A percentile compares a stretch with the other conserved stretches of the same genome.
Conservation (phyloP, 1,140 invertebrate genomes). For the Drosophila orena region DNA sequence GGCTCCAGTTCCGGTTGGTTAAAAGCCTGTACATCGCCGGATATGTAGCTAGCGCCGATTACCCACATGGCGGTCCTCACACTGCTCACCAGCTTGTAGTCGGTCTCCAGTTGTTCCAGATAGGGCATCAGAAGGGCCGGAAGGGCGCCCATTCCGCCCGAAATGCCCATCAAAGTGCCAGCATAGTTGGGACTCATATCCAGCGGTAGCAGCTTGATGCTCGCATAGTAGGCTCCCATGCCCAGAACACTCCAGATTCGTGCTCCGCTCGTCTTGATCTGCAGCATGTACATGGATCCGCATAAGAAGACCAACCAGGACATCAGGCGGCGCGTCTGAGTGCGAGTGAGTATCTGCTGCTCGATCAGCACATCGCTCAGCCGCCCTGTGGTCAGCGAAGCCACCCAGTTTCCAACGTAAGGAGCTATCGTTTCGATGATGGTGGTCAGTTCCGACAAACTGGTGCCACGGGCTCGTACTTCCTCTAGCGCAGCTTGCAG, state of each 20-base stretch:
- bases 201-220: slow-evolving; percentile 90
- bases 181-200: slow-evolving; percentile 92
- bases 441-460: slow-evolving; percentile 36
- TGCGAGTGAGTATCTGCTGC: slow-evolving; percentile 84
- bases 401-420: slow-evolving; percentile 59
- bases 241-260: slow-evolving; percentile 47
- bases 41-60: slow-evolving; percentile 57
- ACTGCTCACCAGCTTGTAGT: slow-evolving; percentile 47
- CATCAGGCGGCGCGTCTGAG: slow-evolving; percentile 86
- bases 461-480: slow-evolving; percentile 8
- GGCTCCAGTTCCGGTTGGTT: slow-evolving; percentile 24
- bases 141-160: slow-evolving; percentile 86
- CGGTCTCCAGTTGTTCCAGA: slow-evolving; percentile 42
- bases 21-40: slow-evolving; percentile 63
- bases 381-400: slow-evolving; percentile 69
- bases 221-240: slow-evolving; percentile 88
- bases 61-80: slow-evolving; percentile 56
- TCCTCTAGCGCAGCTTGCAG: slow-evolving; percentile 86
- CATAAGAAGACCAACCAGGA: slow-evolving; percentile 86
- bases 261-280: slow-evolving; percentile 1
- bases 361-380: slow-evolving; percentile 86
- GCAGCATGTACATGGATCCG: slow-evolving; percentile 86
- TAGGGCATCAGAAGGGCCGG: slow-evolving; percentile 46
- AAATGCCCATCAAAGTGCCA: slow-evolving; percentile 91
- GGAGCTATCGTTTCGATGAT: slow-evolving; percentile 33